Evolutionary conservation across 2,797 vertebrate genomes (phyloP), one percentile per base, ranked within the genome.

Genomic region (Denticeps clupeoides): DNA sequence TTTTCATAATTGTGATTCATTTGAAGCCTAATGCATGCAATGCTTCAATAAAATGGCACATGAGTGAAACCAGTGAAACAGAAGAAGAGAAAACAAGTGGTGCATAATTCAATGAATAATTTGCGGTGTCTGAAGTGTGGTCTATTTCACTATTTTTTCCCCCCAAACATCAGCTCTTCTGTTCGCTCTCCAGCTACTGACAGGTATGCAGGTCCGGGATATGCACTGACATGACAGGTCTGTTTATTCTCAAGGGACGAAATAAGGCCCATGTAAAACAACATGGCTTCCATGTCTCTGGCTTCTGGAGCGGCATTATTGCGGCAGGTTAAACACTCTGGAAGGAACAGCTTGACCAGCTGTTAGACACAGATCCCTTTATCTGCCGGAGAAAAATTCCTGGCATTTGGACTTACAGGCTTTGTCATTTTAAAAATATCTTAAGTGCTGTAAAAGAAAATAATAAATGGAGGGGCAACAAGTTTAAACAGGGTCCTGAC

Each of bases 371-470:
- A 37, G 15, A 26, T 16, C 11, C 44, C 22, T 45, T 56, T 33
- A 52, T 56, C 53, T 51, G 19, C 41, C n/a, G 13, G 24, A 15
- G 21, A 46, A 45, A 37, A 55, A 59, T 59, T 49, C 21, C 18
- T 54, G 54, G 46, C 35, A 45, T 49, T 59, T 53, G 26, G 26
- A 53, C 7, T 3, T 16, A n/a, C n/a, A n/a, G n/a, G n/a, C n/a
- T n/a, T n/a, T n/a, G n/a, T n/a, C n/a, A n/a, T n/a, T n/a, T n/a
- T n/a, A n/a, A n/a, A n/a, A n/a, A n/a, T n/a, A n/a, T n/a, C n/a
- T n/a, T n/a, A n/a, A n/a, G n/a, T n/a, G n/a, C n/a, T n/a, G n/a
- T n/a, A n/a, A n/a, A n/a, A n/a, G n/a, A n/a, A n/a, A n/a, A n/a
- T n/a, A n/a, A n/a, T n/a, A n/a, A n/a, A n/a, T n/a, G n/a, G n/a